Evolutionary conservation across 2,888 invertebrate species (phyloP), one percentile per base, ranked within the genome.

Genomic region (Heliconius erato): DNA sequence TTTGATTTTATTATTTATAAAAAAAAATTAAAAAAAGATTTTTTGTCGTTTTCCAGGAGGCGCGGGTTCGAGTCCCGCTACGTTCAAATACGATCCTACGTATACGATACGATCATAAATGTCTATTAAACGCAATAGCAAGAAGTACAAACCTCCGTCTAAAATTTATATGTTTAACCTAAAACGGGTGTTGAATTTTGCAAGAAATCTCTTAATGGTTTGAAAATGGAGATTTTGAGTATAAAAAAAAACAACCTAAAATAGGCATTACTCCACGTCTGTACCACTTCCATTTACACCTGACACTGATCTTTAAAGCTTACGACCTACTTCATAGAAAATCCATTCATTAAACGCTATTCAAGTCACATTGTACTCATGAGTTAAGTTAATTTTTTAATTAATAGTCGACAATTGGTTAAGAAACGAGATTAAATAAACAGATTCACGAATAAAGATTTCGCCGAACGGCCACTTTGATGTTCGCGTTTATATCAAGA

Each of bases 311-410:
- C 87, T 87, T 32, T 19, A 28, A 67, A 78, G 44, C 78, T 65
- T 78, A 67, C 92, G 92, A 94, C 93, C 94, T 89, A 94, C 91
- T 93, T 93, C 86, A 90, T 91, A 91, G 91, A 94, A 94, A 92
- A 91, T 91, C 90, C 92, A 94, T 95, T 96, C 95, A 95, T 95
- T 96, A 95, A 93, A 92, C 90, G 90, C 94, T 89, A 95, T 96
- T 95, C 94, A 95, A 91, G 87, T 91, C 92, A 95, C 94, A 95
- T 94, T 95, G 92, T 94, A 91, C 92, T 92, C 92, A 91, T 94
- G 93, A 93, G 92, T 90, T 90, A 92, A 93, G 92, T 90, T 90
- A 92, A 93, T 90, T 82, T 84, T 84, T 79, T 80, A 68, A 80
- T 84, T 82, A 81, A 82, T 82, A 82, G 76, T 28, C 74, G 76